A percentile compares a stretch with the other conserved stretches of the same genome.
These are phyloP conservation scores for Nibea albiflora DNA, from an alignment of 2,113 vertebrate species.

Conservation along the genomic window DNA sequence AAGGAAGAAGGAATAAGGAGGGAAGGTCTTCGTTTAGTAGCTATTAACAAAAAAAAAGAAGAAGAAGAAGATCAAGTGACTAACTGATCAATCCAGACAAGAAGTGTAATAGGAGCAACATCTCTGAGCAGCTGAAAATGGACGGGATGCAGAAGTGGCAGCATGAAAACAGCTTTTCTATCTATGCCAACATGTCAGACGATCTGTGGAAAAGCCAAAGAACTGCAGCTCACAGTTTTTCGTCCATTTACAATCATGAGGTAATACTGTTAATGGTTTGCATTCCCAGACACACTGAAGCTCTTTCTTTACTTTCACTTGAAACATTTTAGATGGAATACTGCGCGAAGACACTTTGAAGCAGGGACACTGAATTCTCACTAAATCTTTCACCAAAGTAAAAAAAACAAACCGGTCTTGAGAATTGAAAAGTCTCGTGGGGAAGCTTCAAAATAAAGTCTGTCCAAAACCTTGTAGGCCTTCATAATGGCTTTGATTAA, in stretches of 20 bases:
- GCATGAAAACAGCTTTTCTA: not conserved
- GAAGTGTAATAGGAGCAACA: not conserved
- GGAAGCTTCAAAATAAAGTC: not conserved
- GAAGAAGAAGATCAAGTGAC: not conserved
- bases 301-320: not conserved
- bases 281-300: not conserved
- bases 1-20: not conserved
- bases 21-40: not conserved
- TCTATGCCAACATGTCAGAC: not conserved
- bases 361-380: not conserved
- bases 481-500: not conserved
- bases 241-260: not conserved
- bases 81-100: not conserved
- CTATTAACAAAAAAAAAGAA: not conserved
- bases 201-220: not conserved
- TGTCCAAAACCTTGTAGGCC: not conserved
- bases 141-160: slow-evolving; percentile 14
- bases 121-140: slow-evolving; percentile 23
- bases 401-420: not conserved
- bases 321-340: not conserved
- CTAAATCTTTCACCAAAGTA: slow-evolving; percentile 2
- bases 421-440: not conserved
- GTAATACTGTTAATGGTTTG: not conserved
- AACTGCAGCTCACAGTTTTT: not conserved
- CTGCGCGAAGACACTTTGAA: not conserved